Base-by-base conservation (phyloP, 2,888 invertebrate species). In the Loripinus fragilis region DNA sequence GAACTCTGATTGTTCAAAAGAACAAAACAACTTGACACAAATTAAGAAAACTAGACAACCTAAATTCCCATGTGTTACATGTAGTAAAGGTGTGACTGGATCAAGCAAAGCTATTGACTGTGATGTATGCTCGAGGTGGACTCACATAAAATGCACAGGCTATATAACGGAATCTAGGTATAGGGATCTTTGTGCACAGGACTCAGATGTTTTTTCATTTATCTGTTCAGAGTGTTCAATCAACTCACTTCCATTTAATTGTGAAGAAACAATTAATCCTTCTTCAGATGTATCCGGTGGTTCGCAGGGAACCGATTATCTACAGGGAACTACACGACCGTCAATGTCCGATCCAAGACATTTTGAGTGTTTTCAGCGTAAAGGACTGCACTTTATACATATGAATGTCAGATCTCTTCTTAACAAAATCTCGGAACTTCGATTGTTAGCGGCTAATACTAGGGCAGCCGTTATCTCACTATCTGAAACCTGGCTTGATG, bases 321-420 rank as follows among this genome's bases (percentile, higher is more conserved):
- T n/a, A n/a, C n/a, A n/a, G n/a, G 33, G 20, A 2, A 23, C 23
- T 8, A 55, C 55, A 23, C 23, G 55, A 55, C 60, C 60, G 7
- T 60, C 60, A 15, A 1, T 10, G 30, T 7, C 15, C 1, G 60
- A 60, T 33, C 30, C 30, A 33, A 33, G 17, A 1, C 60, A 33
- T 60, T 60, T 60, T 33, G 33, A 60, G 30, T 60, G 33, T 17
- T 60, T 60, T 20, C 12, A 60, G 3, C 3, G 60, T 12, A 60
- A 60, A 60, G 60, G 60, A 60, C 60, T 60, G 30, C 33, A 60
- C 20, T 60, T 60, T 33, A 60, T 60, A 30, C 60, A 60, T 33
- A n/a, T 60, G 60, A 60, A 60, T 33, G 60, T 23, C 30, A 60
- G 60, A 33, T 60, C 33, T 17, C 17, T 60, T 17, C 17, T 60